These are phyloP conservation scores for Centroberyx gerrardi DNA, from an alignment of 2,797 vertebrate species.

Conservation along the genomic window DNA sequence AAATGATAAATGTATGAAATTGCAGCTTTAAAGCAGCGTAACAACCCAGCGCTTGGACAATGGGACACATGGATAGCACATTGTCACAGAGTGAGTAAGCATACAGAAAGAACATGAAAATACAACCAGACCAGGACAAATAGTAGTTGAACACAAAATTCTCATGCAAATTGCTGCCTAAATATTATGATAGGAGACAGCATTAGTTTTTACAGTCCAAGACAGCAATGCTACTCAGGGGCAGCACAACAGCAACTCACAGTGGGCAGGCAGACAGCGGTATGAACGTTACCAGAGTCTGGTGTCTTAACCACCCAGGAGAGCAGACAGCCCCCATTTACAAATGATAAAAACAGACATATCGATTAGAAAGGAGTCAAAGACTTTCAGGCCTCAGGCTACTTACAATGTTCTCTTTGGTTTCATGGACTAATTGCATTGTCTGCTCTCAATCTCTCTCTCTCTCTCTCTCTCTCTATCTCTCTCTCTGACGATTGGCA, in stretches of 20 bases:
- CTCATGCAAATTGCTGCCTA: no score
- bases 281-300: not conserved
- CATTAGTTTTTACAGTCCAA: no score
- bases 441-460: not conserved
- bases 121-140: not conserved
- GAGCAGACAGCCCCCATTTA: constrained; percentile 1
- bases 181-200: no score
- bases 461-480: not conserved
- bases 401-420: constrained; percentile 12
- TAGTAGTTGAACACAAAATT: not conserved
- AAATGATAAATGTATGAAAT: not conserved
- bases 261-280: not conserved
- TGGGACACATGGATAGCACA: constrained; percentile 22
- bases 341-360: constrained; percentile 18
- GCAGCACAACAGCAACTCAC: no score
- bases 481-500: not conserved
- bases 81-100: not conserved
- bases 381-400: not conserved
- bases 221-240: no score
- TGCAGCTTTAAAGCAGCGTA: not conserved
- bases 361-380: not conserved
- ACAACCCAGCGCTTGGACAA: not conserved
- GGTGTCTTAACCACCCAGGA: not conserved
- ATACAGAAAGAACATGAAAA: constrained; percentile 7
- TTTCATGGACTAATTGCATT: constrained; percentile 4